Conservation (phyloP, 2,113 vertebrate genomes). For the Electrona antarctica region DNA sequence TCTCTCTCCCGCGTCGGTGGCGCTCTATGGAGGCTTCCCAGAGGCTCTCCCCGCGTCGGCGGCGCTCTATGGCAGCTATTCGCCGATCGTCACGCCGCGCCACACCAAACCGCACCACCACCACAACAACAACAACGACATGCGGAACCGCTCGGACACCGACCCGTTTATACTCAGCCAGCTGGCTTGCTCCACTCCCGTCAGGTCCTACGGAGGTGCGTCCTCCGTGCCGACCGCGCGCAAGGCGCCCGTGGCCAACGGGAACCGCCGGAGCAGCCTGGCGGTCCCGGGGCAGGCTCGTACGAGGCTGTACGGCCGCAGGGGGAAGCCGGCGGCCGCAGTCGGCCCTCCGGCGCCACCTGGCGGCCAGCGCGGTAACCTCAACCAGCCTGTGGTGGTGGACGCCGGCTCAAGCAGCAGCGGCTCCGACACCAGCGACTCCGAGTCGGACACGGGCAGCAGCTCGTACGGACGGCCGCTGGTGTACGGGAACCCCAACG, state of each 20-base stretch:
- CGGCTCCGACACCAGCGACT: constrained; percentile 88
- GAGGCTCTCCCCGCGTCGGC: constrained; percentile 40
- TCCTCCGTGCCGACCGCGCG: constrained; percentile 73
- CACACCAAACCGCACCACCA: constrained; percentile 60
- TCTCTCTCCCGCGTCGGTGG: no score
- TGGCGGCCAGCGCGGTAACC: constrained; percentile 55
- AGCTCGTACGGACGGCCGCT: constrained; percentile 77
- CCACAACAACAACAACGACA: constrained; percentile 67
- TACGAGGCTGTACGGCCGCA: constrained; percentile 63
- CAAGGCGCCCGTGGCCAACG: constrained; percentile 74
- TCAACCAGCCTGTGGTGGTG: constrained; percentile 78
- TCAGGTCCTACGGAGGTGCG: constrained; percentile 43
- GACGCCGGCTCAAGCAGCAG: no score
- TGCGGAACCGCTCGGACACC: constrained; percentile 86
- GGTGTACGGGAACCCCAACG: constrained; percentile 83
- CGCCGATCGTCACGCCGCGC: constrained; percentile 69
- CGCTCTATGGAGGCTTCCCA: constrained; percentile 54
- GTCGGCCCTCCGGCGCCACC: neutral
- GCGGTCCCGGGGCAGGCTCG: constrained; percentile 64
- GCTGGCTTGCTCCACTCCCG: constrained; percentile 77
- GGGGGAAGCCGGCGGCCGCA: constrained; percentile 39
- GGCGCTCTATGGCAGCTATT: constrained; percentile 70
- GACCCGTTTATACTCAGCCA: constrained; percentile 90
- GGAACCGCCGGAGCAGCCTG: constrained; percentile 60
- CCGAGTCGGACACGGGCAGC: constrained; percentile 83